Conservation (phyloP, 2,113 vertebrate genomes). For the Cololabis saira region DNA sequence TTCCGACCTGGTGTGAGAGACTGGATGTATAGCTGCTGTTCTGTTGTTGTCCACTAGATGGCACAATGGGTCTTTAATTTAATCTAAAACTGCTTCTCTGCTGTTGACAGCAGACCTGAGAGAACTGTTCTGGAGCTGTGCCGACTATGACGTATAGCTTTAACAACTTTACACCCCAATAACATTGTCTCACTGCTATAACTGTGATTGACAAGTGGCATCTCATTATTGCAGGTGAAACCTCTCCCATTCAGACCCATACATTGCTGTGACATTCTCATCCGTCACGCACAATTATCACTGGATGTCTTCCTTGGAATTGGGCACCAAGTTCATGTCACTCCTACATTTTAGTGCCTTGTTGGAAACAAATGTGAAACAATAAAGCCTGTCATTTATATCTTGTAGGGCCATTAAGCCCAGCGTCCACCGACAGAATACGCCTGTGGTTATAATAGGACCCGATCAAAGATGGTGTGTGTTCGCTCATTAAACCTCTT, state of each 20-base stretch:
- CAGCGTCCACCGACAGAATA: not conserved
- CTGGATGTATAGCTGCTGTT: conserved; percentile 7
- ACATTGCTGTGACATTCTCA: conserved; percentile 1
- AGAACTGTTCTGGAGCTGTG: not conserved
- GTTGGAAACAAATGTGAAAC: not conserved
- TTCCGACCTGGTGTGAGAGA: conserved; percentile 84
- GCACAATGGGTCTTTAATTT: conserved; percentile 42
- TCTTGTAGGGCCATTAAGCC: not conserved
- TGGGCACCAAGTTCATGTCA: conserved; percentile 20
- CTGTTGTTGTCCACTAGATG: conserved; percentile 56
- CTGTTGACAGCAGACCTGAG: not conserved
- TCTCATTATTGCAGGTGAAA: conserved; percentile 33
- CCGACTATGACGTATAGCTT: conserved; percentile 40
- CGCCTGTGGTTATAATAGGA: not conserved
- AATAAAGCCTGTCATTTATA: too few species aligned
- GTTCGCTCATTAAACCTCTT: not conserved
- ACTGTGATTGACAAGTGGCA: conserved; percentile 26
- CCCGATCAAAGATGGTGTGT: not conserved
- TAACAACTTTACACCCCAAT: conserved; percentile 24
- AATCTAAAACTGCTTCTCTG: not conserved
- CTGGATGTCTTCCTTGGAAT: conserved; percentile 17
- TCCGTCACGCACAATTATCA: conserved; percentile 1
- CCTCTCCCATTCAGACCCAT: not conserved
- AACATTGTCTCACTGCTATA: conserved; percentile 22
- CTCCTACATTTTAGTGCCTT: conserved; percentile 51